These are phyloP conservation scores for Gandaritis pyraliata DNA, from an alignment of 2,888 invertebrate species.

Conservation along the genomic window DNA sequence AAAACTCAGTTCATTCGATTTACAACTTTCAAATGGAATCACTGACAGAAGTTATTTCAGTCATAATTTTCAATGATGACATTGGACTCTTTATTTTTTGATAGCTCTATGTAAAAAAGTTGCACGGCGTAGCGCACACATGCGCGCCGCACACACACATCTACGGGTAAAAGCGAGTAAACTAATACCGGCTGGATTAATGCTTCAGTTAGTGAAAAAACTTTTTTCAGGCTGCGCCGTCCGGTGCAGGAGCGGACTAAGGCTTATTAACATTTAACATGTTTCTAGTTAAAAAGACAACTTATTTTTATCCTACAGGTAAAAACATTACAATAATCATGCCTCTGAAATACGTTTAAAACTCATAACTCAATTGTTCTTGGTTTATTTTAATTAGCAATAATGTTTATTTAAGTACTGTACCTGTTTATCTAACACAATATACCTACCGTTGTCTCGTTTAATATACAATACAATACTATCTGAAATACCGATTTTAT, in stretches of 20 bases:
- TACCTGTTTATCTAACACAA: background rate
- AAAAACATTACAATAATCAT: too few species aligned
- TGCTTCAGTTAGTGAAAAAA: constrained; percentile 85
- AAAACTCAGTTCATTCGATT: constrained; percentile 8
- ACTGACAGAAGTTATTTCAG: constrained; percentile 22
- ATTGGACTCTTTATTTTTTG: constrained; percentile 50
- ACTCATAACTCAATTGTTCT: background rate
- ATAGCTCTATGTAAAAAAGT: constrained; percentile 75
- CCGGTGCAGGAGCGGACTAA: constrained; percentile 73
- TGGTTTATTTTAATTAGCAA: background rate
- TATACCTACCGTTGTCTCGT: background rate
- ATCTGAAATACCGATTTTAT: too few species aligned
- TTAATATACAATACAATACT: too few species aligned
- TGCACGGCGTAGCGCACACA: constrained; percentile 75
- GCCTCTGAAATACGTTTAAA: background rate
- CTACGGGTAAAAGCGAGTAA: constrained; percentile 77
- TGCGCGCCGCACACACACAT: constrained; percentile 65
- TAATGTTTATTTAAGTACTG: background rate
- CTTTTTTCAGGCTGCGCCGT: constrained; percentile 83
- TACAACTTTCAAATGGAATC: constrained; percentile 8
- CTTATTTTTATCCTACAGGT: background rate
- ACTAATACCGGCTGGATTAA: constrained; percentile 85
- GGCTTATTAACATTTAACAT: constrained; percentile 4
- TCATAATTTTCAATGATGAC: constrained; percentile 20
- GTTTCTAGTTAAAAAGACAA: too few species aligned